Conservation (phyloP, 2,113 vertebrate genomes). For the Cephalopholis sonnerati region DNA sequence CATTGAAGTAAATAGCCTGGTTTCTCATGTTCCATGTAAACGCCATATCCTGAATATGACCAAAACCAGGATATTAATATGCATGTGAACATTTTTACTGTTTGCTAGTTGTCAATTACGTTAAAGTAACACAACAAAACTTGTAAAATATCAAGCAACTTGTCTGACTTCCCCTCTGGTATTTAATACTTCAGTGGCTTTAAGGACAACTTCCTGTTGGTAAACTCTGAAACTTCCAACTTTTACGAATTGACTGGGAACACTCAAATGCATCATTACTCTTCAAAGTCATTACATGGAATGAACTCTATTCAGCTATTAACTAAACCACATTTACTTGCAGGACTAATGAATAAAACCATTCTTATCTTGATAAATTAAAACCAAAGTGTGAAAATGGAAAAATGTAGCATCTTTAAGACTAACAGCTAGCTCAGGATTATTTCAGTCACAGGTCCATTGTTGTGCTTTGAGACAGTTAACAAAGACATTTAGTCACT, state of each 20-base stretch:
- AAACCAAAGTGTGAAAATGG: slow-evolving; percentile 48
- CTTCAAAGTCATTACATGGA: slow-evolving; percentile 75
- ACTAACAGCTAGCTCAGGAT: slow-evolving; percentile 25
- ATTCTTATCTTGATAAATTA: slow-evolving; percentile 54
- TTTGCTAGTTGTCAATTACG: neutral
- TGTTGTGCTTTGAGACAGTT: slow-evolving; percentile 26
- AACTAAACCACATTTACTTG: slow-evolving; percentile 68
- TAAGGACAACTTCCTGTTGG: slow-evolving; percentile 28
- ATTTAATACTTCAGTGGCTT: neutral
- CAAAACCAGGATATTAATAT: too few relatives aligned
- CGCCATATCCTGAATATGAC: too few relatives aligned
- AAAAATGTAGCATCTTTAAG: slow-evolving; percentile 43
- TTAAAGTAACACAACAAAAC: neutral
- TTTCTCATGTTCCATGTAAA: neutral
- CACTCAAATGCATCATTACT: slow-evolving; percentile 70
- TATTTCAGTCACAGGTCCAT: slow-evolving; percentile 15
- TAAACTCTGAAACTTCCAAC: slow-evolving; percentile 36
- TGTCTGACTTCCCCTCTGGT: neutral
- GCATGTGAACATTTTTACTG: neutral
- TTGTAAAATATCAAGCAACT: neutral
- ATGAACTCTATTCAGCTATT: slow-evolving; percentile 73
- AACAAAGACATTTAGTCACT: slow-evolving; percentile 32
- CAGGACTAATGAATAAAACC: slow-evolving; percentile 60
- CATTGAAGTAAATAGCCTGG: neutral
- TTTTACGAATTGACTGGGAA: slow-evolving; percentile 40